Evolutionary conservation across 2,888 invertebrate species (phyloP), one percentile per base, ranked within the genome.

Genomic region (Perdita meconis): DNA sequence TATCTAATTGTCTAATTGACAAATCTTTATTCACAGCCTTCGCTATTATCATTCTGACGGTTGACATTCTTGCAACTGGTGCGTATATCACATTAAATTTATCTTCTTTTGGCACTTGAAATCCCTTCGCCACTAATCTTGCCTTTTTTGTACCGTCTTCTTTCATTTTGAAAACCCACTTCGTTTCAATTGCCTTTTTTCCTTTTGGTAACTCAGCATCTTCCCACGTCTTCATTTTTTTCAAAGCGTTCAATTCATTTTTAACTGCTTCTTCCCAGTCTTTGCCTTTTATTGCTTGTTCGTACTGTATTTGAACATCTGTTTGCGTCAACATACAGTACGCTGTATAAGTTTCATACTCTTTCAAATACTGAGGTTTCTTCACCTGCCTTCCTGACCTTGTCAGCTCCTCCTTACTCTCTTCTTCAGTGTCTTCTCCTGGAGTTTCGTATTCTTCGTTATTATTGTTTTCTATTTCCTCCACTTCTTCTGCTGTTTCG

Each of bases 91-190:
- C 16, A 44, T 44, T 16, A 44, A n/a, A 44, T 19, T 16, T n/a
- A 44, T 44, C 16, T n/a, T 10, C 44, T 1, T 6, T 44, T 44
- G 44, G 44, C 6, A 44, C 44, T 16, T 44, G 44, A 16, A 44
- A 19, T 8, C 44, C 44, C 6, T 44, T 44, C 0, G 44, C 44
- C 2, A 56, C 34, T 16, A 56, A 13, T 12, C 56, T 34, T n/a
- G 36, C 56, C 36, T 60, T 60, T 50, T 50, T 42, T 12, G 24
- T 30, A 13, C 42, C 59, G 19, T 40, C 12, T 42, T 42, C 42
- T 40, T 63, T 63, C 30, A 6, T 19, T 13, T 26, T 63, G 30
- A 63, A 63, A 1, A 63, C 34, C 50, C 30, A 63, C 13, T n/a
- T 61, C 6, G 47, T 68, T 57, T 26, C 24, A 16, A 61, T 30